Base-by-base conservation (phyloP, 2,888 invertebrate genomes). In the Embidobia sp. region DNA sequence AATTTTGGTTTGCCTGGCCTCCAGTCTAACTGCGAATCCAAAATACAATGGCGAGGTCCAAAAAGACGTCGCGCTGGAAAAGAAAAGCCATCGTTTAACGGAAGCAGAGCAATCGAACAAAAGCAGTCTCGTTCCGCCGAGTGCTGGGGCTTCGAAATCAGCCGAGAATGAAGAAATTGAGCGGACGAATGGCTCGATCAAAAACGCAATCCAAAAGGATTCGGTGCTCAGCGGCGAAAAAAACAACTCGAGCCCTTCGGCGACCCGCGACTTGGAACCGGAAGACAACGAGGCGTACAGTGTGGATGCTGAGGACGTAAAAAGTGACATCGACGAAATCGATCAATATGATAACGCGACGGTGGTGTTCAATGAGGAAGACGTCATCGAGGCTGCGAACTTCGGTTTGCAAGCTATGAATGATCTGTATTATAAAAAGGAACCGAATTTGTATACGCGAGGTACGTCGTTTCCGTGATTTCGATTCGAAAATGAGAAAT, bases 371-470 rank as follows among this genome's bases (percentile, higher is more conserved):
- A 80, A 80, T 27, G 87, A 88, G 48, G 86, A 88, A 64, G 92
- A 93, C 79, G 88, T 94, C n/a, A 88, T 92, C 70, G 93, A 93
- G 85, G 94, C 94, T n/a, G 92, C 93, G 1, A 91, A 93, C 80
- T 93, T 92, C 82, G 94, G 94, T 1, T 90, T 95, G 84, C 90
- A 92, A 79, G 92, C 92, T 76, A 93, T 94, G 92, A 92, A 93
- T 78, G 92, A 94, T 66, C 87, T 95, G 13, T 92, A 93, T 81
- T 90, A 91, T 82, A 89, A 90, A 84, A 92, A 91, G 84, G 93
- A 92, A 89, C 93, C 89, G 82, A 91, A 90, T 74, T 91, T 91
- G 85, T 94, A 92, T 83, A 90, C 92, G 26, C 91, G 93, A 90
- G 93, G 93, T 88, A 90, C n/a, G n/a, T n/a, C n/a, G n/a, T n/a